Conservation (phyloP, 2,888 invertebrate species). For the Pachydiplax longipennis region DNA sequence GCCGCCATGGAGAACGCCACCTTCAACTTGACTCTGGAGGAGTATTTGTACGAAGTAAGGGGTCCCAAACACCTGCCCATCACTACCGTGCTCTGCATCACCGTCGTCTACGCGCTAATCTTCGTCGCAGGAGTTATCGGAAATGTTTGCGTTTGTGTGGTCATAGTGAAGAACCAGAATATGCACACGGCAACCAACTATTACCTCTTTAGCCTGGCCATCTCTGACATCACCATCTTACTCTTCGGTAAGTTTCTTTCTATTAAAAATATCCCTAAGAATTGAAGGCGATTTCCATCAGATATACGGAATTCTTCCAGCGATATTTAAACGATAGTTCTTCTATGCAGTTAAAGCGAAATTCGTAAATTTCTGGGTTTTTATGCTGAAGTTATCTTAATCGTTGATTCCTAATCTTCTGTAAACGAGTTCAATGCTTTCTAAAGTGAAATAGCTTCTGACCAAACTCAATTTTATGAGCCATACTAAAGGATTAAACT, state of each 20-base stretch:
- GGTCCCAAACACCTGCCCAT: conserved; percentile 71
- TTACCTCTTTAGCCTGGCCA: conserved; percentile 86
- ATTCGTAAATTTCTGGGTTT: too few relatives aligned
- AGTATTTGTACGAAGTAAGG: conserved; percentile 66
- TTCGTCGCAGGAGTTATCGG: conserved; percentile 86
- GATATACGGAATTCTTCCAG: too few relatives aligned
- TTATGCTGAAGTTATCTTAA: too few relatives aligned
- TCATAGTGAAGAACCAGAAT: conserved; percentile 79
- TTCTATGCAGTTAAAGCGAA: too few relatives aligned
- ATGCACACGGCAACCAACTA: conserved; percentile 94
- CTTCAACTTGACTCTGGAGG: conserved; percentile 69
- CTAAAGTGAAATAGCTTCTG: too few relatives aligned
- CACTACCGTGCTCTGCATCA: conserved; percentile 64
- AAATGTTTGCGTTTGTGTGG: conserved; percentile 83
- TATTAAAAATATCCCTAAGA: too few relatives aligned
- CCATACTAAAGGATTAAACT: too few relatives aligned
- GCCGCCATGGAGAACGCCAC: conserved; percentile 54
- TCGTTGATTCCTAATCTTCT: too few relatives aligned
- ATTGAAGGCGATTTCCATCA: too few relatives aligned
- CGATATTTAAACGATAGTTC: too few relatives aligned
- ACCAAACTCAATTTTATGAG: too few relatives aligned
- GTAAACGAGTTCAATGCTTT: too few relatives aligned
- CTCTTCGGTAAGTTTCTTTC: conserved; percentile 85
- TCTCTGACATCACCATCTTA: conserved; percentile 83
- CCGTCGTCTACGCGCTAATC: conserved; percentile 75